Conservation (phyloP, 2,888 invertebrate genomes). For the Encarsia formosa region DNA sequence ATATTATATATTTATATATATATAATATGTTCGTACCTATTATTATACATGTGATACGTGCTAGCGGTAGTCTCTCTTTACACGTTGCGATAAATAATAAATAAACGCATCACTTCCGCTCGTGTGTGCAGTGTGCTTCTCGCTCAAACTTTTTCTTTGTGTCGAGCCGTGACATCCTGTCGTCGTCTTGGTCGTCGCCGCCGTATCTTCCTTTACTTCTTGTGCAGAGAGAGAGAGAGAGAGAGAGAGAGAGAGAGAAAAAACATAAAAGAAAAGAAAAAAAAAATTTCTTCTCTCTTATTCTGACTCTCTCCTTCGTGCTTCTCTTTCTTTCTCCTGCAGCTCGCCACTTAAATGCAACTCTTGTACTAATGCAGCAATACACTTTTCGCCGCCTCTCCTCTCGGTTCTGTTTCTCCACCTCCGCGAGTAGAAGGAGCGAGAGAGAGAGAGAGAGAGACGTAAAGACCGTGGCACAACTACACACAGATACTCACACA, state of each 20-base stretch:
- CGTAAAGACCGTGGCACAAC: neutral
- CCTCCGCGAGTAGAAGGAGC: neutral
- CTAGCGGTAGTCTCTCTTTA: neutral
- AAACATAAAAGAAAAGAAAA: no score
- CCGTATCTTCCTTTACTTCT: no score
- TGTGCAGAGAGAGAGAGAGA: no score
- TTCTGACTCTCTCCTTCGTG: neutral
- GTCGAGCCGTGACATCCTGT: neutral
- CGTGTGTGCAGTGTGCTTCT: no score
- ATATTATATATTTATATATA: neutral
- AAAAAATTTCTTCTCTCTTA: no score
- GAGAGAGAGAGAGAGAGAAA: no score
- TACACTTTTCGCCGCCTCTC: conserved; percentile 29
- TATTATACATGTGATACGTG: neutral
- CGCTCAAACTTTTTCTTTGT: no score
- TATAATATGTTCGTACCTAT: neutral
- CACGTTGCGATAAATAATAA: conserved; percentile 3
- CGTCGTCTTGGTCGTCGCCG: no score
- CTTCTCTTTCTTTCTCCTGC: no score
- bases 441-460: conserved; percentile 1
- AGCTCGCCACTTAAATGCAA: conserved; percentile 44
- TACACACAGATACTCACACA: neutral
- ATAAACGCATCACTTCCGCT: conserved; percentile 2
- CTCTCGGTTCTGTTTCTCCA: neutral
- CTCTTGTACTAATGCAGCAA: conserved; percentile 49